These are phyloP conservation scores for Anoplopoma fimbria DNA, from an alignment of 2,113 vertebrate genomes.

Conservation along the genomic window DNA sequence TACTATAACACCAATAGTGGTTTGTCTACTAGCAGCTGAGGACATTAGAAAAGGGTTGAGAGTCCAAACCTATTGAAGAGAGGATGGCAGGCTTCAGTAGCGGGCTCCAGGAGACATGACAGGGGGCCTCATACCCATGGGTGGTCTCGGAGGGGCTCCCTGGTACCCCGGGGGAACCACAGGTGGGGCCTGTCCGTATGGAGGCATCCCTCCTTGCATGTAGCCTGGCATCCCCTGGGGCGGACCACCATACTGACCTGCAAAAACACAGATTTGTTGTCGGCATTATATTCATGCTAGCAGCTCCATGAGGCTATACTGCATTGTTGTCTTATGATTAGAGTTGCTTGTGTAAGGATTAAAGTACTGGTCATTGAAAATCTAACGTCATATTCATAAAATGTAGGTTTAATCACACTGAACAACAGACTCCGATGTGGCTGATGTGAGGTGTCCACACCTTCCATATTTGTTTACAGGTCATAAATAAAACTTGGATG, in stretches of 20 bases:
- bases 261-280: slow-evolving; percentile 12
- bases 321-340: too few species aligned
- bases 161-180: slow-evolving; percentile 91
- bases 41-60: slow-evolving; percentile 71
- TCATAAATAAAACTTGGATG: not conserved
- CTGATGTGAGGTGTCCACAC: not conserved
- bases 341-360: not conserved
- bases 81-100: slow-evolving; percentile 88
- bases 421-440: not conserved
- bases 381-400: not conserved
- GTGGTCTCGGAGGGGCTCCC: slow-evolving; percentile 85
- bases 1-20: slow-evolving; percentile 58
- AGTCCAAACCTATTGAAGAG: slow-evolving; percentile 92
- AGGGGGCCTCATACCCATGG: slow-evolving; percentile 95
- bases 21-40: slow-evolving; percentile 62
- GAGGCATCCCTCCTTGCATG: slow-evolving; percentile 92
- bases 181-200: slow-evolving; percentile 91
- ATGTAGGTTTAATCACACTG: not conserved
- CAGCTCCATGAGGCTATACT: not conserved
- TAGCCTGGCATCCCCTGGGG: slow-evolving; percentile 94
- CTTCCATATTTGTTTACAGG: not conserved
- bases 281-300: not conserved
- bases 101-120: slow-evolving; percentile 96
- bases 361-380: not conserved
- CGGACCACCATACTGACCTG: slow-evolving; percentile 93